Base-by-base conservation (phyloP, 2,888 invertebrate species). In the Idaea biselata region DNA sequence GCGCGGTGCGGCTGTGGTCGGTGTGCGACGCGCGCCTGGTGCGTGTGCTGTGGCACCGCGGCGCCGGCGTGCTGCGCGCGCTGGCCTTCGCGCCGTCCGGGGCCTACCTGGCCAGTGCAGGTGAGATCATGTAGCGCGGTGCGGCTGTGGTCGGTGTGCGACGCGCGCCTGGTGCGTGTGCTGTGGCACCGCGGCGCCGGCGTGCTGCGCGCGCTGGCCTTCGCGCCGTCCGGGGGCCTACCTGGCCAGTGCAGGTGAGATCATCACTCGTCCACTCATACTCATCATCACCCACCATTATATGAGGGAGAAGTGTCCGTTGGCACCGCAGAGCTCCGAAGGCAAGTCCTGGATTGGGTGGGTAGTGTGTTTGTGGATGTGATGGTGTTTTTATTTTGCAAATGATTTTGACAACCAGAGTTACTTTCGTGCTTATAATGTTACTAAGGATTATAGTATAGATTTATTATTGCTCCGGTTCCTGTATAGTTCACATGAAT, bases 91-190 rank as follows among this genome's bases (percentile, higher is more conserved):
- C 97, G 81, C 96, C 97, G 0, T 94, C 96, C 78, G n/a, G 98
- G 58, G 94, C 96, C 78, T 95, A 95, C 82, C 89, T 99, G 62
- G 97, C 97, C 14, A 96, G 96, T 71, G 97, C 96, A 54, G 97
- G 97, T 96, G 85, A 81, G 69, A 65, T 33, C 8, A 6, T 55
- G n/a, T 98, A 99, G 96, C 81, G 96, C 96, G 55, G 95, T 98
- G 59, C 94, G 98, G 44, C 88, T 99, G 76, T 99, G 98, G 98
- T 95, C n/a, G n/a, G n/a, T n/a, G n/a, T n/a, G 1, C 94, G 98
- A 25, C 79, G 97, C 97, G 14, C 95, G 95, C 72, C 93, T 97
- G 60, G 95, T 97, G 69, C 94, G 99, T 62, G 94, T 98, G 55
- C 95, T 97, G 70, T 93, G 95, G 11, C 96, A 97, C 74, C 94